Percentiles rank a stretch among this genome's conserved stretches.
Evolutionary conservation across 2,113 vertebrate species (phyloP).

Genomic region (Nyctereutes procyonoides): DNA sequence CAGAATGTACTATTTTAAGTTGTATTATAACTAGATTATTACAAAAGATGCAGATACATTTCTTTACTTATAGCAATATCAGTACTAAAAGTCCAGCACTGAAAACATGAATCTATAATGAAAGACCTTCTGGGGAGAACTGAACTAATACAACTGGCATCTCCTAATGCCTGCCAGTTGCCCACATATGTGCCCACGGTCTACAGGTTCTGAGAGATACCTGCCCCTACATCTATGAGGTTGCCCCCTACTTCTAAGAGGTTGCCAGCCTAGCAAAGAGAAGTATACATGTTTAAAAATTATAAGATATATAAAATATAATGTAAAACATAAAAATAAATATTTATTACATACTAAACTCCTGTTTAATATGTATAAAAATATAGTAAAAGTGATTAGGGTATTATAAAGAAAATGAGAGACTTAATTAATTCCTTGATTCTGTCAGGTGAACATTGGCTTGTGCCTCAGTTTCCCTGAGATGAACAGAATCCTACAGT

Average conservation of each 20-base stretch:
- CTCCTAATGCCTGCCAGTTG: neutral
- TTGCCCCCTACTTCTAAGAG: neutral
- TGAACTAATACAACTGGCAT: neutral
- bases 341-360: neutral
- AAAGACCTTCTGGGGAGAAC: neutral
- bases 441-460: neutral
- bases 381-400: neutral
- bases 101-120: constrained; percentile 2
- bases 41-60: neutral
- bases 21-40: constrained; percentile 13
- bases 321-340: neutral
- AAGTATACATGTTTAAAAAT: neutral
- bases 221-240: neutral
- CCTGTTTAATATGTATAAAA: neutral
- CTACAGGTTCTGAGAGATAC: neutral
- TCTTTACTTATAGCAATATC: neutral
- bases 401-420: neutral
- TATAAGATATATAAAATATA: neutral
- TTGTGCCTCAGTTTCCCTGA: neutral
- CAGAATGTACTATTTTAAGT: neutral
- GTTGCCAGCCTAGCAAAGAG: neutral
- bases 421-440: neutral
- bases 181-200: neutral
- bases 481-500: neutral
- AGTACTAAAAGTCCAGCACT: constrained; percentile 1